These are phyloP conservation scores for Mastomys coucha DNA, from an alignment of 2,113 vertebrate species.

Conservation along the genomic window DNA sequence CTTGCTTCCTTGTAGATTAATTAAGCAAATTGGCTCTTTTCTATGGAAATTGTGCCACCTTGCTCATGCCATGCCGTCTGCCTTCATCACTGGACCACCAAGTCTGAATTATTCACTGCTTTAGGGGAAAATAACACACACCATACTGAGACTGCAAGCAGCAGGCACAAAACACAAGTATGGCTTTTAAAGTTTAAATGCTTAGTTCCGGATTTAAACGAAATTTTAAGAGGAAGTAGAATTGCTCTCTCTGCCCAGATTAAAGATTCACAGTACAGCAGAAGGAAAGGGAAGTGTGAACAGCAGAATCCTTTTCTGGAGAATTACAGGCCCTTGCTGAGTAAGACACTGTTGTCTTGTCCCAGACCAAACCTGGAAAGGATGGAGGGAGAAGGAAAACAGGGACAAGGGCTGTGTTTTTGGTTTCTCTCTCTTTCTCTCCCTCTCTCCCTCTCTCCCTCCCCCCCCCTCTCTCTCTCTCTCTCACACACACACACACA, in stretches of 20 bases:
- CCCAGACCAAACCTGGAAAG: neutral
- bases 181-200: neutral
- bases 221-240: neutral
- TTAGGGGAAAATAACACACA: neutral
- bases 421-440: neutral
- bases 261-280: neutral
- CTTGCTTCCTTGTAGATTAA: neutral
- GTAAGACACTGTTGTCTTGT: neutral
- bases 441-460: neutral
- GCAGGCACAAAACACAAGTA: neutral
- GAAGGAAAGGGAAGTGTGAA: neutral
- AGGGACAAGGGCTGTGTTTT: neutral
- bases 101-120: neutral
- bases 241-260: neutral
- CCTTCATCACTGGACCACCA: too few relatives aligned
- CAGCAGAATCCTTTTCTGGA: neutral
- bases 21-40: neutral
- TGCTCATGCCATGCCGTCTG: rapidly evolving
- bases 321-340: neutral
- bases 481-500: too few relatives aligned
- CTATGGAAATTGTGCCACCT: neutral
- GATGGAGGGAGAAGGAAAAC: neutral
- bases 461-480: neutral
- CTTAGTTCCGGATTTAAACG: conserved; percentile 1
- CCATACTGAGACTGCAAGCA: neutral